Evolutionary conservation across 2,888 invertebrate genomes (phyloP), one percentile per base, ranked within the genome.

Genomic region (Fragum fragum): DNA sequence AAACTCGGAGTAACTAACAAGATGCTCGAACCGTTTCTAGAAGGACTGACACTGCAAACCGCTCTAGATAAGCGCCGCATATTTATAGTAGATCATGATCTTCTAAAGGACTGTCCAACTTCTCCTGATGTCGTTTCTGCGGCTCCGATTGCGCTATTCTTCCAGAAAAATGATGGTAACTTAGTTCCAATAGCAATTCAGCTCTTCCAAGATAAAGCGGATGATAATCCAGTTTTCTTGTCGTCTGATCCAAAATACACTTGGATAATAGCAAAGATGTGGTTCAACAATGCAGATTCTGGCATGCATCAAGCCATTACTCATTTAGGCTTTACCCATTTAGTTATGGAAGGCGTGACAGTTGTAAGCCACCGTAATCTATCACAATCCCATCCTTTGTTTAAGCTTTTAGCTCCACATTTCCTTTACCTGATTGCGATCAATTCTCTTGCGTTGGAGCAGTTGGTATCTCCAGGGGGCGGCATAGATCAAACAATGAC

Each of bases 321-420:
- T 3, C 95, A 95, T 88, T 85, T 94, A 70, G 95, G 94, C 42
- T 94, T 92, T 86, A 95, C 95, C 3, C 95, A 95, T 87, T 86
- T 95, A 66, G 78, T 95, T 75, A 95, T 95, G 95, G 95, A 95
- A 87, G 95, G 95, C 0, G 91, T 95, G 1, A 92, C 90, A 23
- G 92, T 95, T 16, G 91, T 94, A 55, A 93, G 94, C 0, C 94
- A 95, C 82, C 85, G 95, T 36, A 92, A 95, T 76, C 87, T 95
- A 14, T 94, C 95, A 5, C 94, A 93, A 57, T 95, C 94, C 18
- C 95, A 95, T 87, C 95, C 95, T 0, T 83, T 95, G 32, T 95
- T 94, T 90, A 94, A 94, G 86, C 93, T 95, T 3, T 90, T 95
- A 79, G 94, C 95, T 3, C 95, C 95, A 7, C 95, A 95, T 85